Conservation (phyloP, 2,113 vertebrate species). For the Microcebus ravelobensis region DNA sequence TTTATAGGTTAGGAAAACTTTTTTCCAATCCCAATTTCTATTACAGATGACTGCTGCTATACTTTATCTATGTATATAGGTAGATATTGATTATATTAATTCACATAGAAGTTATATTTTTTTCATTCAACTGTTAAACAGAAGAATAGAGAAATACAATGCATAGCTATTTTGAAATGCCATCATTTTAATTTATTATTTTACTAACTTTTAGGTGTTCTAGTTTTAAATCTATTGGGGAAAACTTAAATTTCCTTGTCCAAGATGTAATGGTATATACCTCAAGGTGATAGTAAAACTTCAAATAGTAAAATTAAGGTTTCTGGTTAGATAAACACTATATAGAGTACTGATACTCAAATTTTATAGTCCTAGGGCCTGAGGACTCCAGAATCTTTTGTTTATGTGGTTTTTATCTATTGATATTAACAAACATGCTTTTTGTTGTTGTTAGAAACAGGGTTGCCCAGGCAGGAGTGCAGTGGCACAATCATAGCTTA, state of each 20-base stretch:
- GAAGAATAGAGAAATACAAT: background rate
- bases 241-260: background rate
- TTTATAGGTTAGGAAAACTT: background rate
- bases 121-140: background rate
- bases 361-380: background rate
- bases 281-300: background rate
- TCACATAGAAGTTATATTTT: background rate
- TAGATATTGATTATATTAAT: background rate
- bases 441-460: background rate
- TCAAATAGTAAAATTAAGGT: background rate
- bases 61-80: background rate
- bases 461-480: too few species aligned
- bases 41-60: background rate
- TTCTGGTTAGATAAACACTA: background rate
- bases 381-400: background rate
- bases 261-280: background rate
- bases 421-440: background rate
- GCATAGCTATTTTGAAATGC: background rate
- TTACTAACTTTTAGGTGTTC: background rate
- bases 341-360: background rate
- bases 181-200: conserved; percentile 15
- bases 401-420: background rate
- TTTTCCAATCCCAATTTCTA: background rate
- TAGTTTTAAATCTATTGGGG: conserved; percentile 22
- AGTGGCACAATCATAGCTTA: too few species aligned